Evolutionary conservation across 2,888 invertebrate species (phyloP), one percentile per base, ranked within the genome.

Genomic region (Anarsia innoxiella): DNA sequence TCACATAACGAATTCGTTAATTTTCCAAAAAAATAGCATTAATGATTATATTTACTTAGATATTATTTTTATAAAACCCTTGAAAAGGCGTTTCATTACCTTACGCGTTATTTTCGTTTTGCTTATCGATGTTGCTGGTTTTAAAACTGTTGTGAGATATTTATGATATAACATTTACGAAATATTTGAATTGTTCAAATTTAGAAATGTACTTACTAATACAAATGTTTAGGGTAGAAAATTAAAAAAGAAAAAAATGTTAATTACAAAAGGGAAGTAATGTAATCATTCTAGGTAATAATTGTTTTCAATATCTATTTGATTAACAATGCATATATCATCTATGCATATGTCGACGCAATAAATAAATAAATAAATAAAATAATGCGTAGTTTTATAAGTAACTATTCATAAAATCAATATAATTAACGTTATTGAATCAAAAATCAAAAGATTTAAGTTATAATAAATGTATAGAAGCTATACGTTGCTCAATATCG

Each of bases 81-180:
- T n/a, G n/a, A n/a, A n/a, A n/a, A n/a, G n/a, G 64, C 60, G 55
- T 72, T 68, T 70, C 66, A 56, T n/a, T n/a, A n/a, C n/a, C n/a
- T n/a, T 26, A 26, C 26, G 26, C n/a, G 4, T 26, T 3, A 26
- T 26, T 6, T n/a, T 6, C 26, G 9, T 26, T n/a, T 26, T 26
- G 26, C 26, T 19, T 3, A 3, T 26, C 9, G 3, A 6, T 26
- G 26, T 8, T n/a, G 3, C 10, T 26, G 3, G n/a, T 6, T 26
- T 29, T 29, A 2, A 2, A 61, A 64, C 72, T 79, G 77, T 80
- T 80, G 73, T 78, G 68, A 70, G 73, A 73, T 79, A 72, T 79
- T 77, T 75, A 79, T 66, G 67, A 76, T 75, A 79, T 66, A 68
- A 67, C 71, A 70, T 68, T 68, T 70, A 77, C 52, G 56, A 60